Evolutionary conservation across 2,888 invertebrate genomes (phyloP).

Genomic region (Furcula furcula): DNA sequence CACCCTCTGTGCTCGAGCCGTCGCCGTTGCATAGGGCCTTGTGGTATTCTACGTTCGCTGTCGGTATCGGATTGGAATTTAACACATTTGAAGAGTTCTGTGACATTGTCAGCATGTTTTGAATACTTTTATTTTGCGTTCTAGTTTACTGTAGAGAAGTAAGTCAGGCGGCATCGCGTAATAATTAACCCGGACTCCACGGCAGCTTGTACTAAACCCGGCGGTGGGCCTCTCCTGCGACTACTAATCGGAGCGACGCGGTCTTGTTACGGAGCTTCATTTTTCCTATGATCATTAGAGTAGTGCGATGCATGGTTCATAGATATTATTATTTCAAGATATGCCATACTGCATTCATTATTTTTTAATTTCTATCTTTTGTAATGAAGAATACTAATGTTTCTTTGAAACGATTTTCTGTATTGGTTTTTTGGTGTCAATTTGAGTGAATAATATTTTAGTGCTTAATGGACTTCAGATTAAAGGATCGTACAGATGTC

Average conservation of each 20-base stretch:
- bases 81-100: slow-evolving; percentile 49
- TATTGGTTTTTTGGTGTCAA: slow-evolving; percentile 9
- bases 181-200: slow-evolving; percentile 18
- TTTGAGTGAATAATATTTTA: slow-evolving; percentile 12
- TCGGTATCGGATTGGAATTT: slow-evolving; percentile 50
- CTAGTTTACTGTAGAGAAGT: slow-evolving; percentile 1
- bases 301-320: slow-evolving; percentile 31
- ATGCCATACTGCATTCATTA: slow-evolving; percentile 7
- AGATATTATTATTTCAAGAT: slow-evolving; percentile 18
- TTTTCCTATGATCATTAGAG: slow-evolving; percentile 21
- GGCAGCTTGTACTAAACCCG: slow-evolving; percentile 26
- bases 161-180: not conserved
- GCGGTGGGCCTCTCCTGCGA: slow-evolving; percentile 21
- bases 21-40: not conserved
- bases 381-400: too few species aligned
- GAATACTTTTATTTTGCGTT: slow-evolving; percentile 50
- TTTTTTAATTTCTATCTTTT: too few species aligned
- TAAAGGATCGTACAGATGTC: too few species aligned
- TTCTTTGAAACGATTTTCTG: too few species aligned
- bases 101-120: slow-evolving; percentile 55
- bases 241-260: slow-evolving; percentile 11
- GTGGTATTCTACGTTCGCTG: slow-evolving; percentile 18
- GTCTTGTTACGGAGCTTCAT: slow-evolving; percentile 21
- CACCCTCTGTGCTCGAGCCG: too few species aligned
- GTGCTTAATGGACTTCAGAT: slow-evolving; percentile 1